A percentile compares a stretch with the other conserved stretches of the same genome.
These are phyloP conservation scores for Eumeta japonica DNA, from an alignment of 1,140 invertebrate genomes.

Conservation along the genomic window DNA sequence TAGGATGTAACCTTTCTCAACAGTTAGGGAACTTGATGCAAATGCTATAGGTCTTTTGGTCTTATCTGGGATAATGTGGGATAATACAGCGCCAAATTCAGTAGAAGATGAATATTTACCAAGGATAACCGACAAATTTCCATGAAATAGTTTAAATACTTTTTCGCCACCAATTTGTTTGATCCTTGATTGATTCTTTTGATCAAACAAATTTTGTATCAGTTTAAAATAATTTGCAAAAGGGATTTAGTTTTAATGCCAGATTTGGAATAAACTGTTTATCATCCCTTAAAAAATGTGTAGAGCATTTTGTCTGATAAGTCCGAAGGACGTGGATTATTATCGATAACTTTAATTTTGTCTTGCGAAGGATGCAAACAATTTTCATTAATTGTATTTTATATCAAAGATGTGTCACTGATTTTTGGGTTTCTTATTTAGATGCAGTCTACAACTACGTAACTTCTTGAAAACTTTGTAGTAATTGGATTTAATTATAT, in stretches of 20 bases:
- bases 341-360: not conserved
- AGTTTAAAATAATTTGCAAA: conserved; percentile 16
- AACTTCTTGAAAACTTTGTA: not conserved
- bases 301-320: no score
- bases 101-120: conserved; percentile 35
- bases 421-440: conserved; percentile 1
- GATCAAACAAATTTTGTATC: conserved; percentile 15
- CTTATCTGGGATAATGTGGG: conserved; percentile 29
- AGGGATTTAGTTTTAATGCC: no score
- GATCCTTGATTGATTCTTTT: conserved; percentile 16
- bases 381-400: no score
- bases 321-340: not conserved
- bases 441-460: not conserved
- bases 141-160: conserved; percentile 29
- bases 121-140: conserved; percentile 23
- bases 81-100: conserved; percentile 47
- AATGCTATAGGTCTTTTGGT: conserved; percentile 44
- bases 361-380: not conserved
- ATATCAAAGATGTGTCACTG: not conserved
- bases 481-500: not conserved
- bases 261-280: conserved; percentile 3
- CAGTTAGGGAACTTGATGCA: conserved; percentile 42
- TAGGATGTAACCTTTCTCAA: conserved; percentile 50
- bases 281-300: conserved; percentile 3
- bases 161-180: conserved; percentile 13